Base-by-base conservation (phyloP, 2,888 invertebrate genomes). In the Harpalus rubripes region DNA sequence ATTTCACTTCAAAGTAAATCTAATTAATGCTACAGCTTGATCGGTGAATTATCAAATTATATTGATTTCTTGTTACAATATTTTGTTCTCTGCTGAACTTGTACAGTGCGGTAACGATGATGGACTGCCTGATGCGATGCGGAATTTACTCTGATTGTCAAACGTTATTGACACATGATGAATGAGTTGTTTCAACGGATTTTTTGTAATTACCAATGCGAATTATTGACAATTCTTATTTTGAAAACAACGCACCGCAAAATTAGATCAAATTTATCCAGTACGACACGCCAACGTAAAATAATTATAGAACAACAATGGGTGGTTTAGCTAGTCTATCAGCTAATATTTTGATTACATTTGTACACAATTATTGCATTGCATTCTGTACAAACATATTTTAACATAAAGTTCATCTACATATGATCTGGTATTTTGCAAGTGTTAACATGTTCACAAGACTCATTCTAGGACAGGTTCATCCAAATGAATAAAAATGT, bases 191-290 rank as follows among this genome's bases (percentile, higher is more conserved):
- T 68, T 68, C 68, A 10, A 6, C 41, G 68, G 41, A 41, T 74
- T 44, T 74, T 74, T 74, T 74, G 72, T 74, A 74, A 74, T 74
- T 44, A 74, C 72, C 16, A 68, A 15, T 39, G 68, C n/a, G 63
- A 22, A 63, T 68, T 32, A 68, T 68, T 68, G 68, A 68, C 68
- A 68, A 68, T 68, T 68, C 68, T 68, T 32, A 32, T 68, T 68
- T 39, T 6, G 32, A 39, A 68, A 68, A 63, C 63, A 63, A 22
- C 26, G 44, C 63, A 22, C 63, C 10, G 63, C 22, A 63, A 22
- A 63, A 63, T 63, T 63, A 8, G 26, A 63, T 63, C 63, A 63
- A 18, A 63, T 63, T 16, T 63, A 63, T 63, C 22, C 22, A 18
- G 59, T 7, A 59, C 44, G 6, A 12, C 44, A 2, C 12, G 10